phyloP scores from a whole-genome alignment of 2,797 vertebrate species.

The Hybognathus amarus region DNA sequence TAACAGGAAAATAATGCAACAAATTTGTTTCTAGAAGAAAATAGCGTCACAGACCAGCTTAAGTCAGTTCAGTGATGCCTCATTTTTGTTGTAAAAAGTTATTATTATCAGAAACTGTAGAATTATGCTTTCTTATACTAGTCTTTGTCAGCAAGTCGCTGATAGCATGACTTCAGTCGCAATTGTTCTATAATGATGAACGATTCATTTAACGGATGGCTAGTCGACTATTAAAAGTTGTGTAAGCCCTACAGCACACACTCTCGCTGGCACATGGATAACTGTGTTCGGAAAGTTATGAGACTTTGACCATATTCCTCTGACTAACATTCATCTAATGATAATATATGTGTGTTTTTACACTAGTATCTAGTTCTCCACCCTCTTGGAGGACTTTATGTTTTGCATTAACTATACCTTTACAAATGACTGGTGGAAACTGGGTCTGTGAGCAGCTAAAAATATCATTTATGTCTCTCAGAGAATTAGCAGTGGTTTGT shows the following conservation, averaged over 20 bases:
- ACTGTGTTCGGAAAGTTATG: neutral
- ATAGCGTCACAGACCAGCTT: too few species aligned
- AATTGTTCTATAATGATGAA: neutral
- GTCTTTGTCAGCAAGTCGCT: neutral
- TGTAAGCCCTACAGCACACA: neutral
- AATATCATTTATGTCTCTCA: neutral
- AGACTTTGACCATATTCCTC: neutral
- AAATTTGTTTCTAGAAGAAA: too few species aligned
- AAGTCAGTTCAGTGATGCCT: too few species aligned
- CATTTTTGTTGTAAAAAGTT: too few species aligned
- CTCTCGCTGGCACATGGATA: neutral
- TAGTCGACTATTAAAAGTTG: neutral
- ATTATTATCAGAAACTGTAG: neutral
- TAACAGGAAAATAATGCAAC: too few species aligned
- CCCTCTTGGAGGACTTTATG: neutral
- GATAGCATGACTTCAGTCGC: neutral
- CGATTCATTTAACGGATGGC: neutral
- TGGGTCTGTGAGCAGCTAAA: constrained; percentile 22
- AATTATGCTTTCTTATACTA: too few species aligned
- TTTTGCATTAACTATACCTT: constrained; percentile 13
- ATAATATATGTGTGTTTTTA: neutral
- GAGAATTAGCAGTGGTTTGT: neutral
- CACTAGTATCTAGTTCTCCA: neutral
- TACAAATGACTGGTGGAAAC: constrained; percentile 23
- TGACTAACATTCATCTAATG: neutral